phyloP scores from a whole-genome alignment of 2,797 vertebrate species.

The Diplodus puntazzo region DNA sequence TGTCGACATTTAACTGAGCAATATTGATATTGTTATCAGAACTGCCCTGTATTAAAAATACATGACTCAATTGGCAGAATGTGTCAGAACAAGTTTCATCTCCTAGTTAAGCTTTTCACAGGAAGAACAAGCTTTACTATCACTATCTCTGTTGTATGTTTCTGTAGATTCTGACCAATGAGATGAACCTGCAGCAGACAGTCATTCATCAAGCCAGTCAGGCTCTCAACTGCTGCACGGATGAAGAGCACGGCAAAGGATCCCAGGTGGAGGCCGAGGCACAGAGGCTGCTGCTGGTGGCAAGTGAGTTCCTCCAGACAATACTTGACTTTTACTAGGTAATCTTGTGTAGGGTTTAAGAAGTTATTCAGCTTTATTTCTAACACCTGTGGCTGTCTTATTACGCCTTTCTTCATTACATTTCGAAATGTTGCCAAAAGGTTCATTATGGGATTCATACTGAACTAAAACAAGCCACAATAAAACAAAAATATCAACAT shows the following conservation, averaged over 20 bases:
- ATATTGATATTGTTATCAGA: too few relatives aligned
- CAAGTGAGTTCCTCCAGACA: conserved; percentile 86
- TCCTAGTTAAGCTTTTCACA: neutral
- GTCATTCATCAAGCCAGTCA: conserved; percentile 98
- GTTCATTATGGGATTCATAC: neutral
- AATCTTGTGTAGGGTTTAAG: neutral
- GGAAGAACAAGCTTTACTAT: neutral
- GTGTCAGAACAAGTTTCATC: neutral
- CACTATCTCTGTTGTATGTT: neutral
- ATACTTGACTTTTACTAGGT: neutral
- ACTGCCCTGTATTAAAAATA: neutral
- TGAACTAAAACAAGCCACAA: neutral
- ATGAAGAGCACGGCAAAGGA: conserved; percentile 97
- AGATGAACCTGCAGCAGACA: conserved; percentile 96
- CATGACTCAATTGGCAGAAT: neutral
- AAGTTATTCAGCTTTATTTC: neutral
- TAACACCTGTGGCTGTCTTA: neutral
- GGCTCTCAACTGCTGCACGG: conserved; percentile 96
- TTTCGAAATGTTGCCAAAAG: neutral
- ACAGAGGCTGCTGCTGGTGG: conserved; percentile 93
- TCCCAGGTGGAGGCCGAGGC: conserved; percentile 97
- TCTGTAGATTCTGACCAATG: conserved; percentile 90
- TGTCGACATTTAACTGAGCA: too few relatives aligned
- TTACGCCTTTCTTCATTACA: neutral
- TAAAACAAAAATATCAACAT: neutral